Evolutionary conservation across 2,113 vertebrate genomes (phyloP).

Genomic region (Myiozetetes cayanensis): DNA sequence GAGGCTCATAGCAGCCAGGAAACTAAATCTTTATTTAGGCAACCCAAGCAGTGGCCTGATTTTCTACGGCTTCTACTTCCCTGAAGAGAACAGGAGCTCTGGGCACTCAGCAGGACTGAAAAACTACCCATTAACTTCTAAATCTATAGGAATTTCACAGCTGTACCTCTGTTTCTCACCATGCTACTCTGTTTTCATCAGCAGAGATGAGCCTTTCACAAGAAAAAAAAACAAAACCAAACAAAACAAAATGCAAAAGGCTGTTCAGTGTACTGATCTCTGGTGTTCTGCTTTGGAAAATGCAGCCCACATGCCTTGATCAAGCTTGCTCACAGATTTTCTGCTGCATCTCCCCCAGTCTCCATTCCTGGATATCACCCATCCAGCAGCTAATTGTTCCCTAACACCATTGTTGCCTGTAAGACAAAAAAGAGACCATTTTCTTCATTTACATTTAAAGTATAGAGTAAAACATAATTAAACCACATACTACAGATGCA

Average conservation of each 20-base stretch:
- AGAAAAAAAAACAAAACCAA: not conserved
- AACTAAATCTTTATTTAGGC: constrained; percentile 32
- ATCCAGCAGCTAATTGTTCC: not conserved
- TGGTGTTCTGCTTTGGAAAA: not conserved
- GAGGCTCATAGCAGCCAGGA: not conserved
- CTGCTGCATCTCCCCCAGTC: not conserved
- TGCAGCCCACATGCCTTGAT: not conserved
- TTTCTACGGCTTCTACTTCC: not conserved
- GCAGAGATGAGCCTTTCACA: not conserved
- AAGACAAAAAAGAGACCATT: not conserved
- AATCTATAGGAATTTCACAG: constrained; percentile 19
- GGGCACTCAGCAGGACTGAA: not conserved
- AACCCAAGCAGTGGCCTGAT: constrained; percentile 1
- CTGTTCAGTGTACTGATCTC: not conserved
- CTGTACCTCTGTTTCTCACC: constrained; percentile 4
- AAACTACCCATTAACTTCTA: constrained; percentile 30
- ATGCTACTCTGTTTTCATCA: not conserved
- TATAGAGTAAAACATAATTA: constrained; percentile 60
- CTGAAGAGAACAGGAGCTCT: not conserved
- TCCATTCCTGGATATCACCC: not conserved
- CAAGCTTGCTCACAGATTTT: not conserved
- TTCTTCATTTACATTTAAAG: constrained; percentile 48
- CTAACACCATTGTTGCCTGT: not conserved
- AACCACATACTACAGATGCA: constrained; percentile 46
- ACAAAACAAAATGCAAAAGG: not conserved